A percentile compares a stretch with the other conserved stretches of the same genome.
Conservation (phyloP, 2,797 vertebrate species). For the Eulemur albifrons region DNA sequence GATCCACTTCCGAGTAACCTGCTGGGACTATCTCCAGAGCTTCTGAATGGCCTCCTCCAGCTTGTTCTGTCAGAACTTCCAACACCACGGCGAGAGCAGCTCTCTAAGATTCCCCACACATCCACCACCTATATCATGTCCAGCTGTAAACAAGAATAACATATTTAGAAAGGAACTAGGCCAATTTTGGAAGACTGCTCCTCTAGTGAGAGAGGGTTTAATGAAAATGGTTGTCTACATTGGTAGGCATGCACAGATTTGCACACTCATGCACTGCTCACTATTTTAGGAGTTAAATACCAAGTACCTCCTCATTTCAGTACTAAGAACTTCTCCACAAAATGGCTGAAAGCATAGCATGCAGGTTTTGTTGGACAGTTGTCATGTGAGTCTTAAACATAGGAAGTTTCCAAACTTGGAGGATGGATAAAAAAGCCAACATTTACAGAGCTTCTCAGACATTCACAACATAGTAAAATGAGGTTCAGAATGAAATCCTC, state of each 20-base stretch:
- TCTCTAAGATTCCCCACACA: not conserved
- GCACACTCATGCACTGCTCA: not conserved
- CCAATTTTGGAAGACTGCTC: not conserved
- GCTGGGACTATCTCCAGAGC: not conserved
- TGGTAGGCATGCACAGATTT: accelerated
- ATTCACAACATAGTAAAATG: not conserved
- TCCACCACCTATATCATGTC: conserved; percentile 92
- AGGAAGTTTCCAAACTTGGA: not conserved
- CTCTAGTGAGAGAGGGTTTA: not conserved
- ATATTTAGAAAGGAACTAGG: conserved; percentile 47
- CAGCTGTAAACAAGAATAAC: conserved; percentile 88
- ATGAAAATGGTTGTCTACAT: not conserved
- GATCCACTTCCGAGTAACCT: not conserved
- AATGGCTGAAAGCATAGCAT: not conserved
- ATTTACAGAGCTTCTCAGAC: not conserved
- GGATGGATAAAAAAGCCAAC: not conserved
- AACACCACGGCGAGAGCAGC: not conserved
- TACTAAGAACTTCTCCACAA: not conserved
- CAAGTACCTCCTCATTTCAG: not conserved
- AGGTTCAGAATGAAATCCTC: not conserved
- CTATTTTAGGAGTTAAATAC: not conserved
- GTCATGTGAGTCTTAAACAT: not conserved
- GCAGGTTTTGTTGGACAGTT: not conserved
- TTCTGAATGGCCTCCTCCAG: not conserved
- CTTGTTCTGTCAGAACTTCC: not conserved